phyloP scores from a whole-genome alignment of 2,888 invertebrate species.

The Eremobia ochroleuca region DNA sequence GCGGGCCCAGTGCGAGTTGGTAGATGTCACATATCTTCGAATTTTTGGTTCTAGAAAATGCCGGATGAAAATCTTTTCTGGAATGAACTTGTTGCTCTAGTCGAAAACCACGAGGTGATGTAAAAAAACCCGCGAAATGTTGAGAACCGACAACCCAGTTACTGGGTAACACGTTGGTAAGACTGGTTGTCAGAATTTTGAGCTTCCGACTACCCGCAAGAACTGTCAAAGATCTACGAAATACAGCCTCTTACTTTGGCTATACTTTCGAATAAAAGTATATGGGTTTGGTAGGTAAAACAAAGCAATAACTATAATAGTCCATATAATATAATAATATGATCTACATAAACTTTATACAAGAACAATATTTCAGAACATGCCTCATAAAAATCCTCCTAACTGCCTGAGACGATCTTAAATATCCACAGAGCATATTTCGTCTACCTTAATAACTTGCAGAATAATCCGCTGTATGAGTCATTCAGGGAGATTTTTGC shows the following conservation, averaged over 20 bases:
- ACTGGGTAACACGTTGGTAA: not conserved
- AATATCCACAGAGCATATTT: constrained; percentile 50
- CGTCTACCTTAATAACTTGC: constrained; percentile 52
- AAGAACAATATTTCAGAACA: constrained; percentile 1
- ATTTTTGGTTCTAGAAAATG: too few relatives aligned
- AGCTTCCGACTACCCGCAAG: not conserved
- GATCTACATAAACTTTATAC: not conserved
- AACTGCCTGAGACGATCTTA: constrained; percentile 19
- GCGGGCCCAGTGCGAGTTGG: too few relatives aligned
- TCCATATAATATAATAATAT: not conserved
- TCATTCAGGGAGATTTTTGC: constrained; percentile 42
- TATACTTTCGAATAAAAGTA: not conserved
- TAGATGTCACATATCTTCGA: too few relatives aligned
- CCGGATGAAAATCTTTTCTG: too few relatives aligned
- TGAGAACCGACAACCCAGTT: not conserved
- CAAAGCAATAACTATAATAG: not conserved
- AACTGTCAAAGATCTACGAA: not conserved
- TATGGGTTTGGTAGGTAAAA: not conserved
- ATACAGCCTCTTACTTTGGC: not conserved
- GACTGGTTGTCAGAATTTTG: not conserved
- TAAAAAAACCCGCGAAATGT: too few relatives aligned
- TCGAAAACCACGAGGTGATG: too few relatives aligned
- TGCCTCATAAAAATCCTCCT: constrained; percentile 28
- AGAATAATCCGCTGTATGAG: constrained; percentile 39
- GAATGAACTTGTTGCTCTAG: too few relatives aligned